Base-by-base conservation (phyloP, 2,888 invertebrate species). In the Smittia sp. region DNA sequence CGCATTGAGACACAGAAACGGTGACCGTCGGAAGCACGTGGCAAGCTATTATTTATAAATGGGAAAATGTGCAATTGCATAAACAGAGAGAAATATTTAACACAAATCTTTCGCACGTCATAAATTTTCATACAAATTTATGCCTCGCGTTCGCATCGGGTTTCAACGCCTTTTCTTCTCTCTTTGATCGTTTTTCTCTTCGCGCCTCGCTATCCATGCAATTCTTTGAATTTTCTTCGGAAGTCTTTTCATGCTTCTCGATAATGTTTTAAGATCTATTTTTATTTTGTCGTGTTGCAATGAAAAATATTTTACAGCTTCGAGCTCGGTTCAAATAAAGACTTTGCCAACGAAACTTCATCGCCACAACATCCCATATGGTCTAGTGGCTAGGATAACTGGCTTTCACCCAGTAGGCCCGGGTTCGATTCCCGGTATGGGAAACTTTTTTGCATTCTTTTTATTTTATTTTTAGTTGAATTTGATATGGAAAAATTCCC, bases 371-470 rank as follows among this genome's bases (percentile, higher is more conserved):
- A 69, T 81, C 80, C 81, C 81, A 80, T 81, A 81, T 81, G 79
- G 82, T 82, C 82, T 81, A 82, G 82, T 82, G 82, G 82, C 79
- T 82, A 82, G 81, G 81, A 82, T 82, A 81, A 79, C 81, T 79
- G 81, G 82, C 82, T 82, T 79, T 81, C 81, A 82, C 81, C 82
- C 81, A 80, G 81, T 79, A 82, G 82, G 89, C 90, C 89, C 90
- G 89, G 90, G 90, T 90, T 91, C 90, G 89, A 90, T 90, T 90
- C 89, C 91, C 92, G 91, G 91, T 92, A 91, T 92, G 91, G 92
- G 91, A 91, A 82, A 24, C 24, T 39, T 75, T 76, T 75, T 77
- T 76, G 67, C 74, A 74, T 76, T 77, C 79, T 78, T 58, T 58
- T 20, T 18, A 18, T 58, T 58, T 32, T 32, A 32, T 32, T 32